A percentile compares a stretch with the other conserved stretches of the same genome.
Evolutionary conservation across 2,113 vertebrate genomes (phyloP).

Genomic region (Pseudorhombus dupliciocellatus): DNA sequence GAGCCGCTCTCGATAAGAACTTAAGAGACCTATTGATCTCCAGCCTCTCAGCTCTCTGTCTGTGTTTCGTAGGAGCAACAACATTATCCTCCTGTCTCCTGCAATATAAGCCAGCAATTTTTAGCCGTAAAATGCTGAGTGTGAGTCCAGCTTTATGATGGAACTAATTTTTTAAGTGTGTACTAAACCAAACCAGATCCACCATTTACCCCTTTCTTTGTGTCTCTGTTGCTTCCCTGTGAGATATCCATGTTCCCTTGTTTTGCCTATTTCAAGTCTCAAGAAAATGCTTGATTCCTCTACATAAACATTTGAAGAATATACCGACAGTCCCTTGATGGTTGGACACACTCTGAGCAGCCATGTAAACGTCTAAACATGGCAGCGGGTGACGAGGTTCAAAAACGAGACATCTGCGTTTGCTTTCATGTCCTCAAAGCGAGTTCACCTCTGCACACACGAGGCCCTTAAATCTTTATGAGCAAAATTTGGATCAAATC

Average conservation of each 20-base stretch:
- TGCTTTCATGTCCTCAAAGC: conserved; percentile 11
- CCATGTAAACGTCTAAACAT: conserved; percentile 29
- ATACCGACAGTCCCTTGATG: conserved; percentile 10
- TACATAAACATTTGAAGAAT: conserved; percentile 33
- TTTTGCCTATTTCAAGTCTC: conserved; percentile 12
- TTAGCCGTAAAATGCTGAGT: conserved; percentile 66
- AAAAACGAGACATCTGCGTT: conserved; percentile 34
- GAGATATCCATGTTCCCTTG: conserved; percentile 1
- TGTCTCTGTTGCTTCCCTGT: conserved; percentile 27
- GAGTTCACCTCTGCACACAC: conserved; percentile 21
- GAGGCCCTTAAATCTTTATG: neutral
- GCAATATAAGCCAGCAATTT: conserved; percentile 69
- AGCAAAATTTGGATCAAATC: neutral
- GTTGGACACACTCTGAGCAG: conserved; percentile 17
- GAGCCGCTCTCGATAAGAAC: conserved; percentile 54
- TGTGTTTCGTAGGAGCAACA: conserved; percentile 62
- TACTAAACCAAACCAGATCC: conserved; percentile 73
- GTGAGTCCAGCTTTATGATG: conserved; percentile 65
- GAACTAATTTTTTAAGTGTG: conserved; percentile 73
- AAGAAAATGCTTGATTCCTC: conserved; percentile 34
- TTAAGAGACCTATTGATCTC: conserved; percentile 56
- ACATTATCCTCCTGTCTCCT: conserved; percentile 67
- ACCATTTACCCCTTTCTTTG: conserved; percentile 31
- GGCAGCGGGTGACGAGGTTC: conserved; percentile 13
- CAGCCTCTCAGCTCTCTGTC: conserved; percentile 45